Base-by-base conservation (phyloP, 2,888 invertebrate genomes). In the Andrena fulva region DNA sequence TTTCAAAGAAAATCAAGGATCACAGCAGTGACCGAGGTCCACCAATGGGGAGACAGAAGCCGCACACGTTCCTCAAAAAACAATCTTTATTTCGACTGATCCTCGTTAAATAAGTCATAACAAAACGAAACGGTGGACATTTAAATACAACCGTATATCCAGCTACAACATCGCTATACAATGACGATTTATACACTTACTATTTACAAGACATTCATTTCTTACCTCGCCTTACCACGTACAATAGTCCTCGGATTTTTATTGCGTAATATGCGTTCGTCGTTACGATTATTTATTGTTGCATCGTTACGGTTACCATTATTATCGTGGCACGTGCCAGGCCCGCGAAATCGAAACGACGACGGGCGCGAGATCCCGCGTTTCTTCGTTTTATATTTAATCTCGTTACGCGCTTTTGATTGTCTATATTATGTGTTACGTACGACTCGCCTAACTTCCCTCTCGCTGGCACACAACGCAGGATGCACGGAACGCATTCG, bases 181-280 rank as follows among this genome's bases (percentile, higher is more conserved):
- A 54, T 81, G 77, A 86, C 80, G 63, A 81, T 85, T 84, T 88
- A 88, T 89, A 90, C 86, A 88, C 72, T 87, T 81, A 90, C 81
- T 90, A 91, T 90, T 86, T 90, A 90, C 90, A 90, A 85, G 85
- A 90, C 88, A 89, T 85, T 86, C 75, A 89, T 63, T 71, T 42
- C n/a, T 71, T 67, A 62, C 42, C 33, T 64, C 29, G 16, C 35
- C n/a, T 16, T 2, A 31, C 20, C 35, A 42, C 63, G 56, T 77
- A 33, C 54, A 77, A 56, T 73, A 80, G 48, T 60, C 56, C 56
- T 75, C 78, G 60, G 60, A 59, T 84, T 78, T 52, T 80, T 68
- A 80, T 80, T 80, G 81, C 81, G 73, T 63, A 74, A 71, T 75
- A 82, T 69, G 64, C 73, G 42, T 50, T 63, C 74, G 69, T 76